Evolutionary conservation across 2,113 vertebrate species (phyloP).

Genomic region (Gnathonemus longibarbis): DNA sequence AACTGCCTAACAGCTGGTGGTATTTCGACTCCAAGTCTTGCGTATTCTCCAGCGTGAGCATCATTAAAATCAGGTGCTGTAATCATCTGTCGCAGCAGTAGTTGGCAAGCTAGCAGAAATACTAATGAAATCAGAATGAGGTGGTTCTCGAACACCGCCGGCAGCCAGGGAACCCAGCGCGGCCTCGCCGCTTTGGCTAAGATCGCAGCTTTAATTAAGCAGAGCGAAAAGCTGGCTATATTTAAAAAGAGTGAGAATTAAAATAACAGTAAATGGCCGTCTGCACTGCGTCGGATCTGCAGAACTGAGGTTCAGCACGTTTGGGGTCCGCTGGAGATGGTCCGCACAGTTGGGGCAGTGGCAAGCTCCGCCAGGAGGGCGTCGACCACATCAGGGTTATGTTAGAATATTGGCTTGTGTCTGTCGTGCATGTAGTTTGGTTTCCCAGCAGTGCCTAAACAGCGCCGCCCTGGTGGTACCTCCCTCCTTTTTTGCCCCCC

Average conservation of each 20-base stretch:
- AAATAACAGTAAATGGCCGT: neutral
- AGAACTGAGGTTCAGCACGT: neutral
- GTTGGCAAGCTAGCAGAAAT: slow-evolving; percentile 67
- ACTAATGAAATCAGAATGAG: slow-evolving; percentile 64
- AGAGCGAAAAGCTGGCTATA: slow-evolving; percentile 36
- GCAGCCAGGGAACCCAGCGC: slow-evolving; percentile 59
- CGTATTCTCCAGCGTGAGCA: slow-evolving; percentile 66
- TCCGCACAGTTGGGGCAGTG: neutral
- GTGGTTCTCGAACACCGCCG: slow-evolving; percentile 53
- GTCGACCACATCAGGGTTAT: neutral
- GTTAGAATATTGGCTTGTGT: neutral
- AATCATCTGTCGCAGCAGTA: slow-evolving; percentile 68
- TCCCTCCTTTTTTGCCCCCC: neutral
- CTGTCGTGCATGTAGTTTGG: neutral
- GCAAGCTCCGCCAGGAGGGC: neutral
- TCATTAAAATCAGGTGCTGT: slow-evolving; percentile 74
- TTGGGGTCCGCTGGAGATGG: neutral
- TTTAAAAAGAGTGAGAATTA: neutral
- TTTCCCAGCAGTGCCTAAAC: neutral
- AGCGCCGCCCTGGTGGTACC: neutral
- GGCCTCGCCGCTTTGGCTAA: slow-evolving; percentile 69
- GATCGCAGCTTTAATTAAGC: slow-evolving; percentile 69
- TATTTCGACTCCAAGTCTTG: slow-evolving; percentile 75
- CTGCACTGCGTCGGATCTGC: no score
- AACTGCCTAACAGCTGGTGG: slow-evolving; percentile 72